Conservation (phyloP, 1,140 invertebrate genomes). For the Bicyclus anynana region DNA sequence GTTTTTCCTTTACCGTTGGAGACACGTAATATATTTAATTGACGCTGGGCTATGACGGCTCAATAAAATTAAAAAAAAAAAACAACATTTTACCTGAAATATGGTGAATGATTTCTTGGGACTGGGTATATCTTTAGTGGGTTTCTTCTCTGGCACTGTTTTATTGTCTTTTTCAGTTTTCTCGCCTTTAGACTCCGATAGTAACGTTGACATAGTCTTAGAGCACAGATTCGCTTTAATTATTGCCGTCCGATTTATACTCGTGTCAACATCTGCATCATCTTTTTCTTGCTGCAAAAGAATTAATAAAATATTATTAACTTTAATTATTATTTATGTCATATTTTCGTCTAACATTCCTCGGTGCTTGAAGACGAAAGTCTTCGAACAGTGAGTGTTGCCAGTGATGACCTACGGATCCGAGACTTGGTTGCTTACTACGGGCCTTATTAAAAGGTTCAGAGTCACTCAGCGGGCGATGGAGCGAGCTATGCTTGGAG, state of each 20-base stretch:
- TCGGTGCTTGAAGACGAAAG: no score
- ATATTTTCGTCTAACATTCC: background rate
- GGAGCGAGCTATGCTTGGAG: no score
- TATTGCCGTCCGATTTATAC: constrained; percentile 45
- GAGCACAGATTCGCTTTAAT: constrained; percentile 58
- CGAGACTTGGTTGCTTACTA: no score
- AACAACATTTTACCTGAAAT: constrained; percentile 66
- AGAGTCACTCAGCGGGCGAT: no score
- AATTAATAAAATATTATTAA: constrained; percentile 13
- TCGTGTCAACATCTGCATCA: constrained; percentile 37
- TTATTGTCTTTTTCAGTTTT: constrained; percentile 22
- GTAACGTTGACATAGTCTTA: constrained; percentile 38
- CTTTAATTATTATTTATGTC: background rate
- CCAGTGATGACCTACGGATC: no score
- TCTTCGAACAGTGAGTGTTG: no score
- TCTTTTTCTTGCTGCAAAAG: constrained; percentile 45
- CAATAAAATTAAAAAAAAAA: no score
- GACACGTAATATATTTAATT: no score
- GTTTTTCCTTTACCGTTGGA: no score
- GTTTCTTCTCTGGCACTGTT: constrained; percentile 39
- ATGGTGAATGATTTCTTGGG: constrained; percentile 58
- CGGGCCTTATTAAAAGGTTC: no score
- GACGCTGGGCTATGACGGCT: no score
- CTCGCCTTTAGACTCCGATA: constrained; percentile 27
- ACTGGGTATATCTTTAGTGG: constrained; percentile 52